A percentile compares a stretch with the other conserved stretches of the same genome.
These are phyloP conservation scores for Xenotilapia flavipinnis DNA, from an alignment of 2,113 vertebrate species.

Conservation along the genomic window DNA sequence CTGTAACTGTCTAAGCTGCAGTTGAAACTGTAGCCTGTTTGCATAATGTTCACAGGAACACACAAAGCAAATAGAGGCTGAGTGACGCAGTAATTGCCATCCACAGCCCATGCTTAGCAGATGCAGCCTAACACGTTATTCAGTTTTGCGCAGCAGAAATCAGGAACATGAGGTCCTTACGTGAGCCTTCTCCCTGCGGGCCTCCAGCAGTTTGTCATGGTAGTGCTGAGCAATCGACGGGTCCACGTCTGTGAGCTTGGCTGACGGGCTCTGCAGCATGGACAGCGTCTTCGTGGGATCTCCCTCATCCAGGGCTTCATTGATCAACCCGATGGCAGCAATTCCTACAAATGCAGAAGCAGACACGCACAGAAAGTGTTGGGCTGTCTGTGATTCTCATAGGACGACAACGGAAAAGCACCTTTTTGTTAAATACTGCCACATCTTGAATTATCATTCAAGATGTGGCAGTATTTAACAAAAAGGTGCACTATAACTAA, in stretches of 20 bases:
- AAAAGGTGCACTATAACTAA: neutral
- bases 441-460: neutral
- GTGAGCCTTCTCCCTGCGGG: conserved; percentile 92
- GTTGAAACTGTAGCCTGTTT: conserved; percentile 22
- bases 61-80: neutral
- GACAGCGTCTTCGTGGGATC: conserved; percentile 82
- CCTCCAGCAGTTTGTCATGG: conserved; percentile 85
- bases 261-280: conserved; percentile 83
- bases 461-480: neutral
- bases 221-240: conserved; percentile 88
- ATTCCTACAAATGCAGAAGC: conserved; percentile 74
- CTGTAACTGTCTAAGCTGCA: neutral
- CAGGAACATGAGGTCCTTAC: conserved; percentile 51
- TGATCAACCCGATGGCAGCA: conserved; percentile 90
- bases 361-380: neutral
- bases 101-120: neutral
- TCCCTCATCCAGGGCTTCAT: conserved; percentile 92
- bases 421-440: neutral
- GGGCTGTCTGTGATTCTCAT: neutral
- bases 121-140: neutral
- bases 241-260: conserved; percentile 86
- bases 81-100: neutral
- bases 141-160: neutral
- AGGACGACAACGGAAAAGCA: neutral
- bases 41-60: neutral